Percentiles rank a stretch among this genome's conserved stretches.
phyloP scores from a whole-genome alignment of 2,797 vertebrate genomes.

The Eurystomus glaucurus region DNA sequence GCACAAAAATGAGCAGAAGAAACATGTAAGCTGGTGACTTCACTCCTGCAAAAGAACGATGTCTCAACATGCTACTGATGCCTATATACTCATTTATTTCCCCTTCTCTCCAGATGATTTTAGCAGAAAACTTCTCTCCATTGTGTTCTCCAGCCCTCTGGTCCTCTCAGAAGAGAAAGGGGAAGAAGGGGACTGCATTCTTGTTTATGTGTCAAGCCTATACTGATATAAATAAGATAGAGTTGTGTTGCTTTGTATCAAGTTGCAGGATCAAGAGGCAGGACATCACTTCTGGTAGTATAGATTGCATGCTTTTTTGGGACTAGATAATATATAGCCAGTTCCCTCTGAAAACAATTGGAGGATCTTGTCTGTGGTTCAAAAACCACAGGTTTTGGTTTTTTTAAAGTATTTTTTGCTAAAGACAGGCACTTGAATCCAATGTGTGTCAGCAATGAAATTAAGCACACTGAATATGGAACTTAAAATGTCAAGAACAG shows the following conservation, averaged over 20 bases:
- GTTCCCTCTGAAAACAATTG: background rate
- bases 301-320: rapidly evolving
- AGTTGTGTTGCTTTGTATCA: background rate
- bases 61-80: background rate
- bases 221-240: background rate
- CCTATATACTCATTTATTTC: background rate
- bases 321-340: background rate
- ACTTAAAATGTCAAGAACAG: background rate
- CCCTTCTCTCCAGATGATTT: background rate
- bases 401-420: background rate
- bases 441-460: background rate
- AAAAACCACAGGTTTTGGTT: background rate
- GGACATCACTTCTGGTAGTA: background rate
- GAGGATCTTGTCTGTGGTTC: background rate
- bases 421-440: background rate
- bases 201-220: background rate
- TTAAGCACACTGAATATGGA: background rate
- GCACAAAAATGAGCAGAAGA: background rate
- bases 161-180: background rate
- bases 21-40: background rate
- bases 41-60: background rate
- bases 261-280: background rate
- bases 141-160: background rate
- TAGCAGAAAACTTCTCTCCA: background rate
- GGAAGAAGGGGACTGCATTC: background rate